phyloP scores from a whole-genome alignment of 2,113 vertebrate species.

The Tragelaphus strepsiceros region DNA sequence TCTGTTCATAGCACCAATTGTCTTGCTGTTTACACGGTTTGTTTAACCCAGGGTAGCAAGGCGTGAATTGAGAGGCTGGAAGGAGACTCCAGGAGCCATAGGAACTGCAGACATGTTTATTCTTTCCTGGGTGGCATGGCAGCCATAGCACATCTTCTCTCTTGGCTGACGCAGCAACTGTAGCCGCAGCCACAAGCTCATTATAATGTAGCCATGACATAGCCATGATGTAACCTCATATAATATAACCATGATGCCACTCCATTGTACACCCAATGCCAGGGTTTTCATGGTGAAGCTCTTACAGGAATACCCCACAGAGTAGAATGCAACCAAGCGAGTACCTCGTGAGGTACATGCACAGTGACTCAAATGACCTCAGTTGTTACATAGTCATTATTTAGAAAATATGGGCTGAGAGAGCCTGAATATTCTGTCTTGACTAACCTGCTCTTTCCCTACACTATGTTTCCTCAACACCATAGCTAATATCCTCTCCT shows the following conservation, averaged over 20 bases:
- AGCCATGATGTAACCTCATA: neutral
- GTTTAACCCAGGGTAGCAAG: neutral
- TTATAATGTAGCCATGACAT: neutral
- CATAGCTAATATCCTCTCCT: neutral
- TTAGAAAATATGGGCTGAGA: neutral
- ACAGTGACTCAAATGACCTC: neutral
- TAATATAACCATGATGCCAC: neutral
- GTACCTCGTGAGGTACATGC: fast-evolving
- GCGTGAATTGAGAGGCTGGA: neutral
- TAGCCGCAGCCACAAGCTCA: neutral
- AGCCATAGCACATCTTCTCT: neutral
- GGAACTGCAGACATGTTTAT: neutral
- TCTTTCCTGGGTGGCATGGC: neutral
- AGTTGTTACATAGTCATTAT: neutral
- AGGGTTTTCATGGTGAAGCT: neutral
- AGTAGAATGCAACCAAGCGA: neutral
- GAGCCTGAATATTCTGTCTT: neutral
- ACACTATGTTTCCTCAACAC: neutral
- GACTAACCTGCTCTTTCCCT: neutral
- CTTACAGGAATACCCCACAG: neutral
- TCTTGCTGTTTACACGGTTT: neutral
- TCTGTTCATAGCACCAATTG: neutral
- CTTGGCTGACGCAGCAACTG: neutral
- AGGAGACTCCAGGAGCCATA: neutral
- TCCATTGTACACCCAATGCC: neutral